Conservation (phyloP, 2,888 invertebrate species). For the Nectonema munidae region DNA sequence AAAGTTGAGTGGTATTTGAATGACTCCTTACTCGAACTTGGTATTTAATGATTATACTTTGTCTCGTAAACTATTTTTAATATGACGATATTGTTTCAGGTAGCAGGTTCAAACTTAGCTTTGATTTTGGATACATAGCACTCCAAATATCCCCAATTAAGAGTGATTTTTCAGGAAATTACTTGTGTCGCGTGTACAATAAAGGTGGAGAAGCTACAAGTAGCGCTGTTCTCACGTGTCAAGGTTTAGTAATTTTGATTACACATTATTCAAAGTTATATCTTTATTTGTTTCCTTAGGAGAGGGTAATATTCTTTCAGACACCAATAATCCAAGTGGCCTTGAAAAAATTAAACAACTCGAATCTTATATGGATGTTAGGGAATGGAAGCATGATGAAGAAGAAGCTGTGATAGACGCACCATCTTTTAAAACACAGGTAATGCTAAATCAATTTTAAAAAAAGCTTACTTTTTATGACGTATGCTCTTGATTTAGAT, state of each 20-base stretch:
- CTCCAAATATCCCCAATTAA: conserved; percentile 8
- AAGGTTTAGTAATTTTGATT: conserved; percentile 1
- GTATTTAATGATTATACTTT: neutral
- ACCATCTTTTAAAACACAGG: neutral
- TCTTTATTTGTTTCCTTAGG: conserved; percentile 7
- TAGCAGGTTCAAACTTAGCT: conserved; percentile 8
- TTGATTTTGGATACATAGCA: conserved; percentile 7
- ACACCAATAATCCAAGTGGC: conserved; percentile 8
- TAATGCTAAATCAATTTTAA: neutral
- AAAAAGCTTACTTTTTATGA: neutral
- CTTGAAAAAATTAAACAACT: conserved; percentile 12
- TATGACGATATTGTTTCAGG: neutral
- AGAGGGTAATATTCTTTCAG: conserved; percentile 6
- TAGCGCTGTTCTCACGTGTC: neutral
- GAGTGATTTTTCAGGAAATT: conserved; percentile 9
- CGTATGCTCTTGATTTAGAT: neutral
- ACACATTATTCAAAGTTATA: neutral
- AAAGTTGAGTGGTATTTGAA: conserved; percentile 9
- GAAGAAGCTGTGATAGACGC: neutral
- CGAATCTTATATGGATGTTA: neutral
- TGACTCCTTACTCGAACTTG: neutral
- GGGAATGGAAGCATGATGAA: conserved; percentile 1
- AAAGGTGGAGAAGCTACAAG: neutral
- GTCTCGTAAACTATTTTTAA: neutral
- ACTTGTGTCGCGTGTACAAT: neutral